phyloP scores from a whole-genome alignment of 2,797 vertebrate genomes.

The Ficedula albicollis region DNA sequence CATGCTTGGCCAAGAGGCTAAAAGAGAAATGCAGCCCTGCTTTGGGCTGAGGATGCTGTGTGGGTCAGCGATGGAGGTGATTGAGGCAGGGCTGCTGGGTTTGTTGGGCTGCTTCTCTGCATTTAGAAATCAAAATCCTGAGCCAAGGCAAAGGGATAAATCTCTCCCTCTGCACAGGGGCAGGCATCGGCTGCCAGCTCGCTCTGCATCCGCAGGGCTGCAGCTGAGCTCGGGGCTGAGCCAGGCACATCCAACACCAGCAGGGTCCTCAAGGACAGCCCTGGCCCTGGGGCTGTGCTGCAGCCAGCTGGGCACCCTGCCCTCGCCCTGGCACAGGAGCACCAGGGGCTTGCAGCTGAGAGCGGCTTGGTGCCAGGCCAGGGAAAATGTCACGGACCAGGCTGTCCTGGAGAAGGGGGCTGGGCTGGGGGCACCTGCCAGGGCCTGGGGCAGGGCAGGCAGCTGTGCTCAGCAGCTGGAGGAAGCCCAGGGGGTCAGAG shows the following conservation, averaged over 20 bases:
- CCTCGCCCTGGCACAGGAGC: neutral
- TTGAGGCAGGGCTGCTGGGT: neutral
- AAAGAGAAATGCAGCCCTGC: neutral
- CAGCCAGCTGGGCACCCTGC: neutral
- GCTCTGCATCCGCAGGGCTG: neutral
- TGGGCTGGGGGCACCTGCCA: neutral
- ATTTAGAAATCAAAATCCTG: neutral
- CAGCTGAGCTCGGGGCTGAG: neutral
- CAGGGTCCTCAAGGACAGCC: neutral
- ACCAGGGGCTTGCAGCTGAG: neutral
- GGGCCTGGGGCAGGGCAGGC: neutral
- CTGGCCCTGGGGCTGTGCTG: neutral
- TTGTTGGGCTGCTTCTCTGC: neutral
- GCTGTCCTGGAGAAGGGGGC: neutral
- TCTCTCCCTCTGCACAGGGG: neutral
- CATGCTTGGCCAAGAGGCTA: neutral
- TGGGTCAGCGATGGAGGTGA: neutral
- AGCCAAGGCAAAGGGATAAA: neutral
- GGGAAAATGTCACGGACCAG: neutral
- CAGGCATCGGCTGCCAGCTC: neutral
- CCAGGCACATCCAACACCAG: neutral
- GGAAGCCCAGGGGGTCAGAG: neutral
- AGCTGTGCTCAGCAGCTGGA: too few relatives aligned
- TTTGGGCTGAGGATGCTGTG: neutral
- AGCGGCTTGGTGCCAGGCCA: rapidly evolving